Conservation (phyloP, 2,113 vertebrate species). For the Equus quagga region DNA sequence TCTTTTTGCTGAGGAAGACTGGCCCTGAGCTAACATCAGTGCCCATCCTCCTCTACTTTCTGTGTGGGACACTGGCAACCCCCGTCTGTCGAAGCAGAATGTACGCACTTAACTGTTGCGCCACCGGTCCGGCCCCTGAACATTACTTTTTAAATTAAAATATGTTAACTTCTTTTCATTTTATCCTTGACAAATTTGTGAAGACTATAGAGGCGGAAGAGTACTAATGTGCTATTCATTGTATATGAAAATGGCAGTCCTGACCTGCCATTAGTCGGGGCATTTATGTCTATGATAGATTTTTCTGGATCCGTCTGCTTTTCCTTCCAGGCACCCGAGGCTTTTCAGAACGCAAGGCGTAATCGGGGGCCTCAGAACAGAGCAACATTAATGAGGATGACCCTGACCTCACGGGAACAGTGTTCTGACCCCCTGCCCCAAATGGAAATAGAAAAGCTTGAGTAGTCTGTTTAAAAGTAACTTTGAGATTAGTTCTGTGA, state of each 20-base stretch:
- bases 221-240: conserved; percentile 48
- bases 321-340: conserved; percentile 46
- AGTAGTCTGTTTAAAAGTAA: conserved; percentile 52
- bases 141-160: conserved; percentile 30
- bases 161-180: background rate
- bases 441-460: conserved; percentile 38
- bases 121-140: no score
- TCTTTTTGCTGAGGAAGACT: no score
- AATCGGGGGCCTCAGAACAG: conserved; percentile 38
- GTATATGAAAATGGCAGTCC: conserved; percentile 59
- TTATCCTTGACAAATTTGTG: conserved; percentile 10
- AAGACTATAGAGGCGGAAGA: background rate
- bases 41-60: no score
- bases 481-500: conserved; percentile 59
- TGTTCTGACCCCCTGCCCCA: conserved; percentile 31
- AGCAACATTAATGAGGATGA: conserved; percentile 71
- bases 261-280: conserved; percentile 64
- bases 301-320: conserved; percentile 38
- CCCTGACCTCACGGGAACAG: conserved; percentile 58
- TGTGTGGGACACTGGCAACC: no score
- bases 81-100: no score
- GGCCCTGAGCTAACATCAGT: no score
- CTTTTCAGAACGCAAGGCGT: conserved; percentile 17
- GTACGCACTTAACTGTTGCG: no score
- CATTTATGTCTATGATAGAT: conserved; percentile 48